Base-by-base conservation (phyloP, 2,888 invertebrate species). In the Colletes collaris region DNA sequence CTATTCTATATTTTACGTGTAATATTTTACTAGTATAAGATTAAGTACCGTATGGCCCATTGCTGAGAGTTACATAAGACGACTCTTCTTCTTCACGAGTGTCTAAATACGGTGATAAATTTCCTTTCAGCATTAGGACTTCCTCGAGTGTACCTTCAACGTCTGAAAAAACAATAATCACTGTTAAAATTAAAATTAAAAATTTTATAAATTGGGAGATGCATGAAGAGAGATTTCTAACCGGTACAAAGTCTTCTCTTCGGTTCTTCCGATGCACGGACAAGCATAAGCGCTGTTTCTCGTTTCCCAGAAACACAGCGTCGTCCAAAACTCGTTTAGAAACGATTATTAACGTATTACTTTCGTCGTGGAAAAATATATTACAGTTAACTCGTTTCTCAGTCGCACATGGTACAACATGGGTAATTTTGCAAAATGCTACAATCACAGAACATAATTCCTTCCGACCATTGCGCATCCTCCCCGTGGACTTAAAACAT, bases 51-150 rank as follows among this genome's bases (percentile, higher is more conserved):
- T 89, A 90, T 71, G 92, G 92, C 82, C 92, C 92, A 92, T 92
- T 92, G 89, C 90, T 92, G 82, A 92, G 91, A 77, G 92, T 91
- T 88, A 92, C 90, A 81, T 93, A 92, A 68, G 91, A 90, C 84
- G 92, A 91, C 86, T 92, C 92, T 86, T 92, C 92, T 89, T 92
- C 92, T 83, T 90, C 91, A 84, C 88, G 90, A 86, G 89, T 90
- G 87, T 92, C 92, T 73, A 90, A 89, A 88, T 92, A 90, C 87
- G 90, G 88, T 75, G 91, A 88, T 89, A 91, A 88, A 87, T 89
- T 92, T 92, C 92, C 92, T 92, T 91, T 92, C 90, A 92, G 93
- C 92, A 93, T 92, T 90, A 92, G 93, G 92, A 92, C 86, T 91
- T 88, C 85, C 89, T 89, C 91, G 75, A 81, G 87, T 90, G 90